These are phyloP conservation scores for Geococcyx californianus DNA, from an alignment of 2,113 vertebrate species.

Conservation along the genomic window DNA sequence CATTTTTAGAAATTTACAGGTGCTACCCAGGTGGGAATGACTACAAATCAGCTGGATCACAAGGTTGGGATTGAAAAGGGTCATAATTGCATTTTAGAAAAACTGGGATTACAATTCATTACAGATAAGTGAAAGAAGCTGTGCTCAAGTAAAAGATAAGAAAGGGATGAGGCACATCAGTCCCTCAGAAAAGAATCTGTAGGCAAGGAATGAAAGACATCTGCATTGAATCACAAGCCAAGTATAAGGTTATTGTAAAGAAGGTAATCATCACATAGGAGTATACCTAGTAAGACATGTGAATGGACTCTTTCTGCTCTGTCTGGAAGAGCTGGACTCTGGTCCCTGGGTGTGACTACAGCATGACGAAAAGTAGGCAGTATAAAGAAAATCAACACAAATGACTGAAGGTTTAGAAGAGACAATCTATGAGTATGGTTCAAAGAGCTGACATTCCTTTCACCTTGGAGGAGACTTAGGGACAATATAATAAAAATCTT, in stretches of 20 bases:
- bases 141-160: background rate
- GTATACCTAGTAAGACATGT: rapidly evolving
- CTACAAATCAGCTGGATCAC: background rate
- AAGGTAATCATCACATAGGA: background rate
- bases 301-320: background rate
- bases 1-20: background rate
- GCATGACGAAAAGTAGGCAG: background rate
- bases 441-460: background rate
- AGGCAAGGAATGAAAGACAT: background rate
- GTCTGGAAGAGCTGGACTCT: background rate
- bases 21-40: background rate
- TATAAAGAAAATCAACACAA: background rate
- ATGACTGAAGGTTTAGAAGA: background rate
- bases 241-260: background rate
- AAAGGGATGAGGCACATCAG: background rate
- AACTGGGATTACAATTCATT: background rate
- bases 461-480: background rate
- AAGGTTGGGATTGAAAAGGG: background rate
- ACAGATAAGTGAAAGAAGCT: background rate
- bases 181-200: background rate
- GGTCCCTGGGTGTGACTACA: background rate
- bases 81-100: background rate
- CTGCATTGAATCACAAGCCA: background rate
- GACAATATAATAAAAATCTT: background rate
- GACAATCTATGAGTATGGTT: background rate